These are phyloP conservation scores for Carassius auratus DNA, from an alignment of 2,113 vertebrate species.

Conservation along the genomic window DNA sequence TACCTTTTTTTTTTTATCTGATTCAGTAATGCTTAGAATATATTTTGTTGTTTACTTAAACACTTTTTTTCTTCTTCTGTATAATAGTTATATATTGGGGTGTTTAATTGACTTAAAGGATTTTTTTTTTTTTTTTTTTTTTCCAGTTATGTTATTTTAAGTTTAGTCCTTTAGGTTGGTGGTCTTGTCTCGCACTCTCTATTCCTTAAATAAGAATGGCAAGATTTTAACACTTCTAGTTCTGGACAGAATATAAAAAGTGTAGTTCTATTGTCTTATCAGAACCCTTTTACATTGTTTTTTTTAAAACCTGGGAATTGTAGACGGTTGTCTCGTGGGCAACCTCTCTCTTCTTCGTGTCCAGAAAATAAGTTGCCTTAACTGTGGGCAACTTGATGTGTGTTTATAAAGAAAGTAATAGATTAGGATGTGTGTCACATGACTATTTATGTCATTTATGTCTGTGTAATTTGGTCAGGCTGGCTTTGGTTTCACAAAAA, in stretches of 20 bases:
- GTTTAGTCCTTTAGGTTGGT: conserved; percentile 69
- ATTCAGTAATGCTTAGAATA: conserved; percentile 55
- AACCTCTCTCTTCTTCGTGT: conserved; percentile 65
- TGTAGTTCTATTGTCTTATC: conserved; percentile 62
- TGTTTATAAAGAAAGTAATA: conserved; percentile 69
- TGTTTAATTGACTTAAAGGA: conserved; percentile 56
- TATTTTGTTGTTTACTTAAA: conserved; percentile 26
- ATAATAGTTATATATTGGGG: background rate
- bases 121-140: too few species aligned
- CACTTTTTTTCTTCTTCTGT: too few species aligned
- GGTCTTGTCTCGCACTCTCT: conserved; percentile 64
- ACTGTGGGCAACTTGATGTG: conserved; percentile 60
- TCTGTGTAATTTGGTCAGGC: conserved; percentile 63
- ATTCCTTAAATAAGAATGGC: conserved; percentile 64
- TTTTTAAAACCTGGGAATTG: conserved; percentile 72
- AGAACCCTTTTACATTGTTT: conserved; percentile 64
- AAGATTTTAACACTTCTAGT: conserved; percentile 72
- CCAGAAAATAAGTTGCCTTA: conserved; percentile 70
- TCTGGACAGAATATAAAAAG: conserved; percentile 68
- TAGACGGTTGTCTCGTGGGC: conserved; percentile 63
- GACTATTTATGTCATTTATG: conserved; percentile 70
- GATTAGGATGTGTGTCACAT: conserved; percentile 56
- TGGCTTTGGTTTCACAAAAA: conserved; percentile 61
- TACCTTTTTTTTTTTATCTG: conserved; percentile 72
- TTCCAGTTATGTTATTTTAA: conserved; percentile 58